Evolutionary conservation across 2,888 invertebrate genomes (phyloP).

Genomic region (Corythucha ciliata): DNA sequence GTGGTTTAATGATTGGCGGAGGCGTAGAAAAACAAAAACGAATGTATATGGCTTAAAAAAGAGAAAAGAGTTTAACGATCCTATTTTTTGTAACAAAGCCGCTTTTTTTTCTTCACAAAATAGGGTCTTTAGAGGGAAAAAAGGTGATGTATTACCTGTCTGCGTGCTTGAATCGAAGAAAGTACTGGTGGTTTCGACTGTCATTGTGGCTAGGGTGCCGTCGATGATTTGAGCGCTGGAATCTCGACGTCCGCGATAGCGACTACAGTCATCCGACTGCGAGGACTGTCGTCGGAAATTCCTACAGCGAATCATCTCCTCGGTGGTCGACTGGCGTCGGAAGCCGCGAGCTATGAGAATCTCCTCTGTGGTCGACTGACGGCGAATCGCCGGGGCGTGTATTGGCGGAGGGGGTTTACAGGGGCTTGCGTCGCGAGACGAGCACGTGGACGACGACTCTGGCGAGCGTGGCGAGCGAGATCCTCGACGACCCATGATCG

Average conservation of each 20-base stretch:
- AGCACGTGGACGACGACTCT: slow-evolving; percentile 55
- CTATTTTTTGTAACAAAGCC: no score
- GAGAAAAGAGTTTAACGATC: no score
- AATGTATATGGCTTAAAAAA: no score
- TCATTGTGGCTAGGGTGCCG: slow-evolving; percentile 86
- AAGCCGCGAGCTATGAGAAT: slow-evolving; percentile 84
- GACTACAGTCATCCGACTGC: slow-evolving; percentile 64
- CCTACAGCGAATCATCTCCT: slow-evolving; percentile 84
- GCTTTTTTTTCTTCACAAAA: no score
- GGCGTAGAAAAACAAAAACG: no score
- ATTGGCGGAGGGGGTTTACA: slow-evolving; percentile 47
- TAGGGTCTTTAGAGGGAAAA: no score
- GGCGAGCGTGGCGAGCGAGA: slow-evolving; percentile 44
- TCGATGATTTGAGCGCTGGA: slow-evolving; percentile 85
- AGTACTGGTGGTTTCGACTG: slow-evolving; percentile 83
- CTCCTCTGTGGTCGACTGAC: slow-evolving; percentile 86
- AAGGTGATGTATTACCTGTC: no score
- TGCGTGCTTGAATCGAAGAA: slow-evolving; percentile 89
- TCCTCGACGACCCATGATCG: slow-evolving; percentile 50
- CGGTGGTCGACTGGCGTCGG: slow-evolving; percentile 79
- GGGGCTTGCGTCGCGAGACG: slow-evolving; percentile 78
- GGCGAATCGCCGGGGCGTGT: slow-evolving; percentile 63
- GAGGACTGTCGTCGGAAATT: slow-evolving; percentile 85
- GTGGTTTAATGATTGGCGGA: no score
- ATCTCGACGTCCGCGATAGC: slow-evolving; percentile 61